phyloP scores from a whole-genome alignment of 2,888 invertebrate genomes.

The Meandrusa payeni region DNA sequence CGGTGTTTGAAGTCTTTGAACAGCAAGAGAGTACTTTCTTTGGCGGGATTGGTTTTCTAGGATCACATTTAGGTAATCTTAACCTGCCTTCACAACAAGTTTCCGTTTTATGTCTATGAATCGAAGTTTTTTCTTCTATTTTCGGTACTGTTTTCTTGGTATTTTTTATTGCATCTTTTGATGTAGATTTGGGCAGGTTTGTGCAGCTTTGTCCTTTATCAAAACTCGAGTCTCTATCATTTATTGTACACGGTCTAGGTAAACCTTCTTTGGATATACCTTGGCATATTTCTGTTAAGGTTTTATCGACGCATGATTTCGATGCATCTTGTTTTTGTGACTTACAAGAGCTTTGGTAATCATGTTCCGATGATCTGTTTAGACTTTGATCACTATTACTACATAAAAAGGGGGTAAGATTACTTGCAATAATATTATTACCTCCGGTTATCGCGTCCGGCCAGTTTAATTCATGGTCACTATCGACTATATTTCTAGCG shows the following conservation, averaged over 20 bases:
- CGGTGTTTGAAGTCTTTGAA: constrained; percentile 2
- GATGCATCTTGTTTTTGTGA: not conserved
- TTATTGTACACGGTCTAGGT: not conserved
- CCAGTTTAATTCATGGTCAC: too few relatives aligned
- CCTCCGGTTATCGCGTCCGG: too few relatives aligned
- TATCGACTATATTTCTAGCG: too few relatives aligned
- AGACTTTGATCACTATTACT: constrained; percentile 4
- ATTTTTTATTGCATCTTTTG: not conserved
- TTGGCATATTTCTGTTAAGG: constrained; percentile 9
- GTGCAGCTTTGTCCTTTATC: too few relatives aligned
- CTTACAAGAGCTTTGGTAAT: constrained; percentile 12
- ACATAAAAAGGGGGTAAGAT: constrained; percentile 3
- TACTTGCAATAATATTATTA: not conserved
- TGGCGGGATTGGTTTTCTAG: not conserved
- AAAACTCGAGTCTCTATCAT: too few relatives aligned
- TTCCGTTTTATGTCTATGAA: not conserved
- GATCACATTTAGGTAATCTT: constrained; percentile 5
- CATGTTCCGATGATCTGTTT: not conserved
- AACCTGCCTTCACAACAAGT: constrained; percentile 8
- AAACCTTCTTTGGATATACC: not conserved
- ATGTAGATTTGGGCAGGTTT: not conserved
- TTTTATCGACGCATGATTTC: constrained; percentile 4
- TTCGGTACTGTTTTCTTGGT: not conserved
- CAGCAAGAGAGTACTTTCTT: constrained; percentile 5
- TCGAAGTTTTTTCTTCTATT: too few relatives aligned